A percentile compares a stretch with the other conserved stretches of the same genome.
phyloP scores from a whole-genome alignment of 35 echinoderm and acorn worm species.

The Ophioderma brevispina region DNA sequence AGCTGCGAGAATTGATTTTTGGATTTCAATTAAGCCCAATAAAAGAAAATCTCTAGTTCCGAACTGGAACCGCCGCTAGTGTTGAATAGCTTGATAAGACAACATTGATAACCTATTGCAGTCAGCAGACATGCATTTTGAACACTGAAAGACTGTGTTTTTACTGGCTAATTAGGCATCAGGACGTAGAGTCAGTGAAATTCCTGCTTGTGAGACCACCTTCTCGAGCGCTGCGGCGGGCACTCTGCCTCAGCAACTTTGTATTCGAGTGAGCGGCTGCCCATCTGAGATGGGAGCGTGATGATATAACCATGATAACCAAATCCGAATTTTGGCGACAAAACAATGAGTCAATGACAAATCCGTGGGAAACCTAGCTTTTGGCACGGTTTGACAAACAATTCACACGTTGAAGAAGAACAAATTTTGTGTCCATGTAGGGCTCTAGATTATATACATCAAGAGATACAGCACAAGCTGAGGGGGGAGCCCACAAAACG shows the following conservation, averaged over 20 bases:
- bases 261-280: too few relatives aligned
- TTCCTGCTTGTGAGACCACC: too few relatives aligned
- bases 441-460: neutral
- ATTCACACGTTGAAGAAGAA: neutral
- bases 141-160: neutral
- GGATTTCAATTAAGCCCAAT: neutral
- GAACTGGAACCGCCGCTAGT: neutral
- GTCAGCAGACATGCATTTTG: neutral
- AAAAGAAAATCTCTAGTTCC: neutral
- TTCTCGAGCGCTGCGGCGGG: too few relatives aligned
- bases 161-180: neutral
- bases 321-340: neutral
- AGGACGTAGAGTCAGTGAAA: neutral
- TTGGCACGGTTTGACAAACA: neutral
- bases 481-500: neutral
- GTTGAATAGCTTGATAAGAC: neutral
- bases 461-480: neutral
- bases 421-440: neutral
- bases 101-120: neutral
- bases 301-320: neutral
- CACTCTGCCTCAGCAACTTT: neutral
- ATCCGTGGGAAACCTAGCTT: neutral
- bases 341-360: neutral
- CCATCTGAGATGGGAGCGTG: neutral
- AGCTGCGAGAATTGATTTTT: neutral